A percentile compares a stretch with the other conserved stretches of the same genome.
Conservation (phyloP, 2,888 invertebrate genomes). For the Campoplex capitator region DNA sequence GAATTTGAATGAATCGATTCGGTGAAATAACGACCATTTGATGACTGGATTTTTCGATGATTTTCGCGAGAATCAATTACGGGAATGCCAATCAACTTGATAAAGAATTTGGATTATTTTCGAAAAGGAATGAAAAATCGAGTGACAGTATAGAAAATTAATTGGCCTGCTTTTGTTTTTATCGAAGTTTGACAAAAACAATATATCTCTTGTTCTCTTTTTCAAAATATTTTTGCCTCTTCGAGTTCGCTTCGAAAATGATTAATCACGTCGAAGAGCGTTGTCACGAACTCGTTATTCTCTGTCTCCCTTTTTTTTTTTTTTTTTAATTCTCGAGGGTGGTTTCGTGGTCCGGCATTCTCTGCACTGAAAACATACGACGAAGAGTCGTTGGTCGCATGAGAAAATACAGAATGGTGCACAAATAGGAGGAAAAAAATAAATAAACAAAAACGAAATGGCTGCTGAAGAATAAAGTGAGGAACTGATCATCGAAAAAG, state of each 20-base stretch:
- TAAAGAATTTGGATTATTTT: not conserved
- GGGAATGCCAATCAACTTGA: not conserved
- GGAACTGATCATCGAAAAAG: slow-evolving; percentile 36
- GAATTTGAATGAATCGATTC: no score
- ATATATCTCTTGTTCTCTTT: slow-evolving; percentile 1
- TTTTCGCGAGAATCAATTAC: not conserved
- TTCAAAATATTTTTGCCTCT: slow-evolving; percentile 15
- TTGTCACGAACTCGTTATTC: slow-evolving; percentile 17
- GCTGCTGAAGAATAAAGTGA: not conserved
- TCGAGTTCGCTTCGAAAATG: slow-evolving; percentile 12
- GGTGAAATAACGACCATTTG: no score
- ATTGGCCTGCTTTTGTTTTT: slow-evolving; percentile 2
- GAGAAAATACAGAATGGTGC: slow-evolving; percentile 20
- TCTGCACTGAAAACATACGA: slow-evolving; percentile 8
- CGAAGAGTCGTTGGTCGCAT: not conserved
- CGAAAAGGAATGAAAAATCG: not conserved
- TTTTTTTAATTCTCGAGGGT: slow-evolving; percentile 30
- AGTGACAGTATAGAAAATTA: not conserved
- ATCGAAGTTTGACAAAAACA: not conserved
- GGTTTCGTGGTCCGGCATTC: slow-evolving; percentile 38
- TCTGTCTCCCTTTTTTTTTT: no score
- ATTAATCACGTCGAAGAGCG: slow-evolving; percentile 43
- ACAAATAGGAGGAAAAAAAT: not conserved
- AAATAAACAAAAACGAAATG: not conserved
- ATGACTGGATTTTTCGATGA: no score